A percentile compares a stretch with the other conserved stretches of the same genome.
Evolutionary conservation across 2,113 vertebrate species (phyloP).

Genomic region (Cheilinus undulatus): DNA sequence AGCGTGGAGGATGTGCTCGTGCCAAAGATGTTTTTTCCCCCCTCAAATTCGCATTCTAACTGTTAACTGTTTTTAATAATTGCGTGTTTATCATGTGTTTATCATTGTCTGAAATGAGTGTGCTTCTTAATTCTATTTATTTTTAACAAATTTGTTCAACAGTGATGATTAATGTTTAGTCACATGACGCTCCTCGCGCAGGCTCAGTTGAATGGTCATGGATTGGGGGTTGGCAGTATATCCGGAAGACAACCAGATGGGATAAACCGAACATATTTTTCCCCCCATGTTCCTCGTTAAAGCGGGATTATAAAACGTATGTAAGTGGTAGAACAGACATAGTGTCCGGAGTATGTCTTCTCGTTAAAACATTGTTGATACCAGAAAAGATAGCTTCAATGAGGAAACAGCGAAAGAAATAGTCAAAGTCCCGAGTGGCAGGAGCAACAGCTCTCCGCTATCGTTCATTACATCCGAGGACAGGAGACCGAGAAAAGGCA

Average conservation of each 20-base stretch:
- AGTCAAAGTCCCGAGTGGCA: slow-evolving; percentile 32
- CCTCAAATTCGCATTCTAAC: too few species aligned
- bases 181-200: slow-evolving; percentile 49
- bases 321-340: not conserved
- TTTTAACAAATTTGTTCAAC: not conserved
- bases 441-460: slow-evolving; percentile 40
- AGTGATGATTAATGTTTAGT: not conserved
- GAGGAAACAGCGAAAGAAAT: slow-evolving; percentile 72
- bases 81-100: too few species aligned
- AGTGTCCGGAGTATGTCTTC: not conserved
- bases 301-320: not conserved
- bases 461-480: not conserved
- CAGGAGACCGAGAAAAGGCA: not conserved
- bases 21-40: not conserved
- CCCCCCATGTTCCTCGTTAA: not conserved
- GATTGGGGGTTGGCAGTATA: not conserved
- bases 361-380: not conserved
- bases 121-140: not conserved
- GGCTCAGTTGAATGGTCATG: slow-evolving; percentile 14
- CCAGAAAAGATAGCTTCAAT: slow-evolving; percentile 24
- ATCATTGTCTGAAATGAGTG: too few species aligned
- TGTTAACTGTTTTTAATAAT: not conserved
- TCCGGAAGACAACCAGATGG: slow-evolving; percentile 59
- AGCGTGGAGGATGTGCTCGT: not conserved
- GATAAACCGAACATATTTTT: not conserved